Conservation (phyloP, 2,113 vertebrate genomes). For the Bufo bufo region DNA sequence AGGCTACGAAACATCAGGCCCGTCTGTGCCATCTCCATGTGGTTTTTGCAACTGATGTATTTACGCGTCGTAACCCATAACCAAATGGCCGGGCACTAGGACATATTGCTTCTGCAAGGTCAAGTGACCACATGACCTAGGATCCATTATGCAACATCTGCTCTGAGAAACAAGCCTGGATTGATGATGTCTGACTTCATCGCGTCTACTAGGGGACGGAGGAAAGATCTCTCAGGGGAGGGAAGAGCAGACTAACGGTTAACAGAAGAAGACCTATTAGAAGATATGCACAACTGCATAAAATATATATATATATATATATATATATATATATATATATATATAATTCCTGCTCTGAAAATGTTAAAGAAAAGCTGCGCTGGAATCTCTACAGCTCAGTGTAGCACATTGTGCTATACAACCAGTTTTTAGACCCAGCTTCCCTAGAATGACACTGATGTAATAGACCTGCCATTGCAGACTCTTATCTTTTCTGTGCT, state of each 20-base stretch:
- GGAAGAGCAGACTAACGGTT: not conserved
- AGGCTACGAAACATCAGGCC: not conserved
- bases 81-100: not conserved
- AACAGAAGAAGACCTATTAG: not conserved
- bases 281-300: not conserved
- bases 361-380: no score
- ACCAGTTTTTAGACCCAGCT: no score
- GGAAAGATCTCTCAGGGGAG: not conserved
- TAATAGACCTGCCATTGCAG: no score
- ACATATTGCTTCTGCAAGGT: not conserved
- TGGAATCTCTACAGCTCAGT: no score
- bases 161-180: not conserved
- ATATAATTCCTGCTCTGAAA: no score
- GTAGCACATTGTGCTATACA: no score
- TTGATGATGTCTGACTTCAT: not conserved
- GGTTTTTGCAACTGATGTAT: not conserved
- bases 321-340: no score
- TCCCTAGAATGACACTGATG: no score
- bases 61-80: not conserved
- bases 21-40: no score
- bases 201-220: not conserved
- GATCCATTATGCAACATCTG: slow-evolving; percentile 4
- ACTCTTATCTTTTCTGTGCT: no score
- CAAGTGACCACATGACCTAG: not conserved
- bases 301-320: no score